A percentile compares a stretch with the other conserved stretches of the same genome.
phyloP scores from a whole-genome alignment of 2,113 vertebrate species.

The Mormoops blainvillei region DNA sequence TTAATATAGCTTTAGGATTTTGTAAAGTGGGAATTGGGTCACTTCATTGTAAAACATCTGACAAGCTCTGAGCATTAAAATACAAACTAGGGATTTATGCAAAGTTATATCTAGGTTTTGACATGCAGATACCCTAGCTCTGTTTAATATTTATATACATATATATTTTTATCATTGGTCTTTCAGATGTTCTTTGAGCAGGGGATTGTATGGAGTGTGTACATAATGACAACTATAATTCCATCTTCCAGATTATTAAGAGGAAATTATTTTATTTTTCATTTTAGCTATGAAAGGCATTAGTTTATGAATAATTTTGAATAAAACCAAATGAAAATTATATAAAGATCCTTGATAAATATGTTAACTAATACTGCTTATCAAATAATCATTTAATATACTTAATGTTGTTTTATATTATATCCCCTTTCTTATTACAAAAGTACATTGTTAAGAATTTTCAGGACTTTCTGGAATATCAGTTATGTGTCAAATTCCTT shows the following conservation, averaged over 20 bases:
- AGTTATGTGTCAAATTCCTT: neutral
- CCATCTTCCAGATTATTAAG: slow-evolving; percentile 12
- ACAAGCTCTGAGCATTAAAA: slow-evolving; percentile 51
- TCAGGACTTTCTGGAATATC: neutral
- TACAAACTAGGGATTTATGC: slow-evolving; percentile 45
- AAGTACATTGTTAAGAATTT: neutral
- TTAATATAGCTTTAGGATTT: slow-evolving; percentile 27
- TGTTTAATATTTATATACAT: slow-evolving; percentile 31
- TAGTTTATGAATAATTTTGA: slow-evolving; percentile 21
- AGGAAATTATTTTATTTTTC: slow-evolving; percentile 3
- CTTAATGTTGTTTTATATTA: neutral
- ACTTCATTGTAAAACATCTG: slow-evolving; percentile 28
- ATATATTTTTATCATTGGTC: slow-evolving; percentile 39
- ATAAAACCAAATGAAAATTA: neutral
- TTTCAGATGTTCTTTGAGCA: neutral
- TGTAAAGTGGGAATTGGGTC: slow-evolving; percentile 15
- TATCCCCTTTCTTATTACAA: neutral
- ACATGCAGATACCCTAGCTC: neutral
- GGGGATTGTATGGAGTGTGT: neutral
- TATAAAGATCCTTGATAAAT: neutral
- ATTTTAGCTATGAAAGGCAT: neutral
- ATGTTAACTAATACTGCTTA: neutral
- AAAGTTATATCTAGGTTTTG: neutral
- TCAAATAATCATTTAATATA: neutral
- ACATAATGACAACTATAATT: slow-evolving; percentile 18